A percentile compares a stretch with the other conserved stretches of the same genome.
Conservation (phyloP, 2,113 vertebrate genomes). For the Tetrax tetrax region DNA sequence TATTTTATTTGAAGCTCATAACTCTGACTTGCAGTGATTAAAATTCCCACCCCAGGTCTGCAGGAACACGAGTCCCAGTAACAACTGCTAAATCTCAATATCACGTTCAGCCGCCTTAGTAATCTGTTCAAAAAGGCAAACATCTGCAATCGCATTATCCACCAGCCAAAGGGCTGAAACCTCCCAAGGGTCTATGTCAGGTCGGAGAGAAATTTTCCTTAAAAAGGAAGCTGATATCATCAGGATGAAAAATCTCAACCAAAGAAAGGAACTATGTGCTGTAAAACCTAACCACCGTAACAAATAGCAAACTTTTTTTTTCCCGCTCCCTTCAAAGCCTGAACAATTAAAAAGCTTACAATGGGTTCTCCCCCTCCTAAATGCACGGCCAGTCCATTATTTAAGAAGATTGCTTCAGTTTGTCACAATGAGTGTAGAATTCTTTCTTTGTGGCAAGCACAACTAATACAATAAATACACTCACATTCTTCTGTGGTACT, state of each 20-base stretch:
- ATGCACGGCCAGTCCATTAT: neutral
- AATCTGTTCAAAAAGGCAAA: slow-evolving; percentile 6
- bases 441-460: neutral
- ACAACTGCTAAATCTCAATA: neutral
- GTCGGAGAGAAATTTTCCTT: neutral
- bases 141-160: slow-evolving; percentile 7
- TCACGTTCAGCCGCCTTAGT: neutral
- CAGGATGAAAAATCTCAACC: neutral
- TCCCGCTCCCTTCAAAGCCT: neutral
- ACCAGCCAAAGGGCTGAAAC: neutral
- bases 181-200: neutral
- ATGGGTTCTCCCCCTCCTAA: neutral
- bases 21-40: neutral
- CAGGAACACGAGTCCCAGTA: neutral
- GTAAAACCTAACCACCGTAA: neutral
- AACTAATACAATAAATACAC: neutral
- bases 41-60: slow-evolving; percentile 6
- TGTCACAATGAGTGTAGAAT: neutral
- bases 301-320: neutral
- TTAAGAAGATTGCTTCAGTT: neutral
- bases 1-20: neutral
- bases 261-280: neutral
- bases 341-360: neutral
- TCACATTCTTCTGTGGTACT: neutral
- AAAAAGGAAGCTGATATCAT: neutral